Evolutionary conservation across 2,888 invertebrate genomes (phyloP).

Genomic region (Trachelus stipa): DNA sequence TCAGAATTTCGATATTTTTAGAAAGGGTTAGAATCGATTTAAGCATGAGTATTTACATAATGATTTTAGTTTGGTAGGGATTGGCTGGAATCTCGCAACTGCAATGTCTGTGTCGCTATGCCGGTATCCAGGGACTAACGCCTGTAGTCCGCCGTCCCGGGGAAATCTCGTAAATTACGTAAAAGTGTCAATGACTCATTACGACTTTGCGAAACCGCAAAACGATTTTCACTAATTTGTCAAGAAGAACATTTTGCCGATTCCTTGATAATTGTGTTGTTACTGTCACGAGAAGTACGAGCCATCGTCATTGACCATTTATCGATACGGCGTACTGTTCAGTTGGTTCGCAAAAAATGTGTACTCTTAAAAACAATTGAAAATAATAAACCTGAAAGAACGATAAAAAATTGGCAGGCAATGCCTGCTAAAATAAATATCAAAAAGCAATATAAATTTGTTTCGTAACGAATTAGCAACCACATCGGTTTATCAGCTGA

Average conservation of each 20-base stretch:
- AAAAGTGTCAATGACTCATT: constrained; percentile 35
- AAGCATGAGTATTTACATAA: not conserved
- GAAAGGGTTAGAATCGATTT: not conserved
- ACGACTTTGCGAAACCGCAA: constrained; percentile 15
- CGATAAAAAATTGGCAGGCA: not conserved
- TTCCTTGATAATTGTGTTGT: not conserved
- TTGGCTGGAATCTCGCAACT: not conserved
- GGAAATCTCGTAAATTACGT: constrained; percentile 24
- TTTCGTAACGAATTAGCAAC: not conserved
- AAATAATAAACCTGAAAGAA: not conserved
- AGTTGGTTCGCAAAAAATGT: not conserved
- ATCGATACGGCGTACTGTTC: not conserved
- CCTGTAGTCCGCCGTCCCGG: constrained; percentile 14
- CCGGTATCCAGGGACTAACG: constrained; percentile 18
- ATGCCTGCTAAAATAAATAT: not conserved
- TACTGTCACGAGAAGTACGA: not conserved
- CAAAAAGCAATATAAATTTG: not conserved
- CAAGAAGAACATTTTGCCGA: constrained; percentile 1
- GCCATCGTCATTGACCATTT: not conserved
- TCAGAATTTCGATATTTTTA: not conserved
- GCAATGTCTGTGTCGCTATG: not conserved
- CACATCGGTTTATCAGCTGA: not conserved
- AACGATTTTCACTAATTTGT: constrained; percentile 17
- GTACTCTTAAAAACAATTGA: not conserved
- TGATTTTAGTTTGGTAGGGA: not conserved